A percentile compares a stretch with the other conserved stretches of the same genome.
Conservation (phyloP, 2,797 vertebrate genomes). For the Hozukius guyotensis region DNA sequence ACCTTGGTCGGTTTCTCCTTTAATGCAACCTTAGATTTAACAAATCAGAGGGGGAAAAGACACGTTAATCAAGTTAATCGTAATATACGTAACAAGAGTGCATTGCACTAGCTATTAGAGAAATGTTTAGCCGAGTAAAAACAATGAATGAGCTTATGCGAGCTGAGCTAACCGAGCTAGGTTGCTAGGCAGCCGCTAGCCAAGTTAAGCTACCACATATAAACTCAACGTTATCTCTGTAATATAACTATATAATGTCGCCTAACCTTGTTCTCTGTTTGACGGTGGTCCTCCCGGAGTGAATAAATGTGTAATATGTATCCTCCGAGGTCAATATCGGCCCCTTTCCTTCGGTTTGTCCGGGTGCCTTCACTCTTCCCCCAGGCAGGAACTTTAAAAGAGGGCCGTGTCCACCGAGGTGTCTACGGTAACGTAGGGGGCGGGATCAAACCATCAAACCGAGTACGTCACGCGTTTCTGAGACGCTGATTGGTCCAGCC, state of each 20-base stretch:
- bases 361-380: conserved; percentile 66
- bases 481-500: conserved; percentile 60
- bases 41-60: conserved; percentile 3
- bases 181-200: conserved; percentile 53
- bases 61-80: not conserved
- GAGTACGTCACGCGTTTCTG: conserved; percentile 21
- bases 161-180: conserved; percentile 46
- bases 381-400: conserved; percentile 78
- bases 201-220: conserved; percentile 15
- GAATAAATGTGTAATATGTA: conserved; percentile 6
- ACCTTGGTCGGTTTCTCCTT: conserved; percentile 60
- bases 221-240: conserved; percentile 20
- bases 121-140: not conserved
- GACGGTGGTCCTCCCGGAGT: not conserved
- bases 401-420: conserved; percentile 65
- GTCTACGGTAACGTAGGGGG: conserved; percentile 59
- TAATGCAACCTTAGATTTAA: conserved; percentile 50
- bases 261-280: conserved; percentile 47
- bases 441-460: conserved; percentile 27
- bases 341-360: conserved; percentile 46
- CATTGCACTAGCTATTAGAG: not conserved
- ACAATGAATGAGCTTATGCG: conserved; percentile 63
- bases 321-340: conserved; percentile 31
- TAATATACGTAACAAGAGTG: not conserved
- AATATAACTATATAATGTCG: conserved; percentile 8